Percentiles rank a stretch among this genome's conserved stretches.
Evolutionary conservation across 2,797 vertebrate species (phyloP).

Genomic region (Oreonectes daqikongensis): DNA sequence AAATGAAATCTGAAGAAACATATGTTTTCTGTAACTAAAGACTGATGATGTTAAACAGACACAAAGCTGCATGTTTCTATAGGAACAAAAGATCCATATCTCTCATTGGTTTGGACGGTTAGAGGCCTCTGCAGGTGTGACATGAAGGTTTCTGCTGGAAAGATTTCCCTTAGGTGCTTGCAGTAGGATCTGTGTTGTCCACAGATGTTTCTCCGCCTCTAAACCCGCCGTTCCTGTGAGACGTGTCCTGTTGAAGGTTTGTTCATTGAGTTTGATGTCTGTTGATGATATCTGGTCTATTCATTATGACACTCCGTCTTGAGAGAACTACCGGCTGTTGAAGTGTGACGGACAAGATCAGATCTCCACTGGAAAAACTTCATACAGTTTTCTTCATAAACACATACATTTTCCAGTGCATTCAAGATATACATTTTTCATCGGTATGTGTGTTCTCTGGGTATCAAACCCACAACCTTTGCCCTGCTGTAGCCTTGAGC

Average conservation of each 20-base stretch:
- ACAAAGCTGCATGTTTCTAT: not conserved
- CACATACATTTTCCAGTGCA: not conserved
- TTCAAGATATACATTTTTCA: no score
- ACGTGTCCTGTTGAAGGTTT: not conserved
- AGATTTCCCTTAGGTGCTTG: not conserved
- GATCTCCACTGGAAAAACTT: not conserved
- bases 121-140: not conserved
- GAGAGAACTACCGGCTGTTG: not conserved
- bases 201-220: not conserved
- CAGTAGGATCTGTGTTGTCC: not conserved
- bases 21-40: constrained; percentile 4
- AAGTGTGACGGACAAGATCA: not conserved
- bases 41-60: not conserved
- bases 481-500: no score
- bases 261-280: constrained; percentile 15
- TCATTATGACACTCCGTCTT: not conserved
- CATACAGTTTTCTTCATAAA: not conserved
- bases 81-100: not conserved
- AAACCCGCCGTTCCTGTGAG: not conserved
- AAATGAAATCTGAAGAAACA: constrained; percentile 7
- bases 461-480: no score
- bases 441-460: no score
- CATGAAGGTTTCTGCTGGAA: not conserved
- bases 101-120: not conserved
- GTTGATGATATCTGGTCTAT: constrained; percentile 10